These are phyloP conservation scores for Ciconia maguari DNA, from an alignment of 2,113 vertebrate genomes.

Conservation along the genomic window DNA sequence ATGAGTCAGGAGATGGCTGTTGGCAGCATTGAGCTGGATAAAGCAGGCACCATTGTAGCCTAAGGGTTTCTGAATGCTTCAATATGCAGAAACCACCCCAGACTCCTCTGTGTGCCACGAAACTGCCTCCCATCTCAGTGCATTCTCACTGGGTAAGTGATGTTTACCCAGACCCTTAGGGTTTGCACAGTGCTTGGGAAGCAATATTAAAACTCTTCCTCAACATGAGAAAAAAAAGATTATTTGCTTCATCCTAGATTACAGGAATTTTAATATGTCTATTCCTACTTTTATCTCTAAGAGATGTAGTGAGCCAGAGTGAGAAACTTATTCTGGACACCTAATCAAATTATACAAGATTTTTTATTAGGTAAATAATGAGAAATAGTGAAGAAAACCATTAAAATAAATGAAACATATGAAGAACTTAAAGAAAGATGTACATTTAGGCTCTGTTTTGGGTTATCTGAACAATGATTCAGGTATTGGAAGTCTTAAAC, in stretches of 20 bases:
- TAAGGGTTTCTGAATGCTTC: background rate
- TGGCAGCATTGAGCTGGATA: background rate
- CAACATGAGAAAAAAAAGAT: background rate
- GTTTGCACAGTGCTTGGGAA: background rate
- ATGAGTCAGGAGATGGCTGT: background rate
- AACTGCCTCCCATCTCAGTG: background rate
- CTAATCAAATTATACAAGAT: background rate
- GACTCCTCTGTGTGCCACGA: rapidly evolving
- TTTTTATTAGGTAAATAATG: background rate
- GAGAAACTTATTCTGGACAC: background rate
- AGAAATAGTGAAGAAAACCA: background rate
- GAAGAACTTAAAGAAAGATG: background rate
- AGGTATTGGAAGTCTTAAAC: background rate
- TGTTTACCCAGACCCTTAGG: background rate
- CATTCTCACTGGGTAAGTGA: background rate
- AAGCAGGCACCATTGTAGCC: rapidly evolving
- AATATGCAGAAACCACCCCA: background rate
- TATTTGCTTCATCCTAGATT: background rate
- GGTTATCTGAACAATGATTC: background rate
- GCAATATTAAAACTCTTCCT: background rate
- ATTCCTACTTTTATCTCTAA: background rate
- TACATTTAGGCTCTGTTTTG: background rate
- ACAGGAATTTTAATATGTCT: background rate
- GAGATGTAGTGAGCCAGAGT: background rate
- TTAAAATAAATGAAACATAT: background rate